Percentiles rank a stretch among this genome's conserved stretches.
phyloP scores from a whole-genome alignment of 2,113 vertebrate genomes.

The Panthera leo region DNA sequence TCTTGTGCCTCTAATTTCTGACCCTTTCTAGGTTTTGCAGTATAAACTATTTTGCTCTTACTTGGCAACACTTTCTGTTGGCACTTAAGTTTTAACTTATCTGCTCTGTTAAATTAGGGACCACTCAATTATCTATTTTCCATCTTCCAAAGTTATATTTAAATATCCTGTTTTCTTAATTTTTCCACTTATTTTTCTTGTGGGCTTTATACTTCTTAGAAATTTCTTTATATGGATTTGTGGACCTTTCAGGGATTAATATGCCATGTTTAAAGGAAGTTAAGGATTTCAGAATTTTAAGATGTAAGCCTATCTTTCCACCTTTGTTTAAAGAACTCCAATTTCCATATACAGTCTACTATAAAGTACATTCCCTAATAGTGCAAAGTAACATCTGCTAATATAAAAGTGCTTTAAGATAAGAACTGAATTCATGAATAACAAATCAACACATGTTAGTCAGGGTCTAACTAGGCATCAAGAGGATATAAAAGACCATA shows the following conservation, averaged over 20 bases:
- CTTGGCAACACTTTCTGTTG: background rate
- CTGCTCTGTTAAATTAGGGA: background rate
- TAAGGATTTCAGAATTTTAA: conserved; percentile 4
- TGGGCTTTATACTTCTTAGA: background rate
- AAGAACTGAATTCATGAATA: background rate
- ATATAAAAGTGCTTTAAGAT: background rate
- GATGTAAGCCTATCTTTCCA: background rate
- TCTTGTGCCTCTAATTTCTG: background rate
- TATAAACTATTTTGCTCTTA: background rate
- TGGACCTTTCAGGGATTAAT: background rate
- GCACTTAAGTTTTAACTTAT: background rate
- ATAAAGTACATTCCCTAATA: background rate
- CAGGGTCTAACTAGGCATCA: background rate
- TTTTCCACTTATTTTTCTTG: background rate
- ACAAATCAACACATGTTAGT: background rate
- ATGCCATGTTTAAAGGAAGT: background rate
- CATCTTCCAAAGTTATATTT: background rate
- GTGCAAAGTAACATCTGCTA: background rate
- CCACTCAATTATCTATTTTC: background rate
- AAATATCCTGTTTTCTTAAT: background rate
- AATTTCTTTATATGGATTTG: background rate
- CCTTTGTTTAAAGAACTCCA: background rate
- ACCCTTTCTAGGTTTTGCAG: background rate
- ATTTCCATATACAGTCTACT: background rate
- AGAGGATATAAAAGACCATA: background rate